Conservation (phyloP, 1,140 invertebrate genomes). For the Latrodectus geometricus region DNA sequence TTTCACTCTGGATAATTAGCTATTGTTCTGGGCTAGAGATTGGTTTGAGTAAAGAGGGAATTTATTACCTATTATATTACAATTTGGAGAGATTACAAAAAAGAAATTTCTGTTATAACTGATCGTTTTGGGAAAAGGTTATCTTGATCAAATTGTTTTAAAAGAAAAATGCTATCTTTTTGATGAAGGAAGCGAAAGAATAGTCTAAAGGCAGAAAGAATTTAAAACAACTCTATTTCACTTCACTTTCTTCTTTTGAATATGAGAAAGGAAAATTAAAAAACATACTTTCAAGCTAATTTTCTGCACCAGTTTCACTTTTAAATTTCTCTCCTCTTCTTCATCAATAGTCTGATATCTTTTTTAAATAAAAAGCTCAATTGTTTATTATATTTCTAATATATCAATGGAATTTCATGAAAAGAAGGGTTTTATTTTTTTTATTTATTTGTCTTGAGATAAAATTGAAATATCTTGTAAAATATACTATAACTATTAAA, state of each 20-base stretch:
- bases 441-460: no score
- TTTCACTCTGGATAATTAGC: conserved; percentile 31
- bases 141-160: conserved; percentile 1
- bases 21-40: conserved; percentile 21
- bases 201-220: not conserved
- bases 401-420: no score
- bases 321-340: not conserved
- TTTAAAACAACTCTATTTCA: not conserved
- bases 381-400: no score
- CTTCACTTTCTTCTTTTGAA: not conserved
- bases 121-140: not conserved
- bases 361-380: no score
- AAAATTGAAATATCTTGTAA: no score
- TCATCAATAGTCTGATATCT: no score
- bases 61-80: conserved; percentile 15
- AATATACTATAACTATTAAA: no score
- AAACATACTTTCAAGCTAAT: not conserved
- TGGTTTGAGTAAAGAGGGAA: not conserved
- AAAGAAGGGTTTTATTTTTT: no score
- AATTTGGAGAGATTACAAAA: conserved; percentile 16
- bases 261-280: not conserved
- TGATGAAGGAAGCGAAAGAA: not conserved
- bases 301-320: not conserved
- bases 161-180: not conserved
- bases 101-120: not conserved